phyloP scores from a whole-genome alignment of 2,113 vertebrate species.

The Seriola aureovittata region DNA sequence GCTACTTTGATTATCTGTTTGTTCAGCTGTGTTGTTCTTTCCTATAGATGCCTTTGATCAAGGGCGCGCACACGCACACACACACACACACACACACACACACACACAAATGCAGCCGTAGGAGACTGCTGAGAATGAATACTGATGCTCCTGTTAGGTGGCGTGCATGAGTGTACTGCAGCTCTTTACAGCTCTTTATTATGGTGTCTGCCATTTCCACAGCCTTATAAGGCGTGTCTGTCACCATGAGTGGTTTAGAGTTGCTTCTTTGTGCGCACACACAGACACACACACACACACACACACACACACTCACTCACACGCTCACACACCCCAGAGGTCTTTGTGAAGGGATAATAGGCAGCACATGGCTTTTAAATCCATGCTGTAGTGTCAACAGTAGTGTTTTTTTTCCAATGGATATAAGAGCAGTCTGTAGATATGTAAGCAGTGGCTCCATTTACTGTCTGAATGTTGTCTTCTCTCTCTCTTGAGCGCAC shows the following conservation, averaged over 20 bases:
- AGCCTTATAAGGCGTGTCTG: conserved; percentile 77
- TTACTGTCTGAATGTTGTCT: not conserved
- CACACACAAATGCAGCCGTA: conserved; percentile 2
- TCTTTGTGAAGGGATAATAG: conserved; percentile 60
- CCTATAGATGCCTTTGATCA: conserved; percentile 64
- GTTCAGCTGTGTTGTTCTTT: conserved; percentile 59
- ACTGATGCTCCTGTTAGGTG: conserved; percentile 25
- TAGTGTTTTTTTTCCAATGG: conserved; percentile 22
- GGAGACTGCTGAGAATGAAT: conserved; percentile 26
- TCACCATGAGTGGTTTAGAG: conserved; percentile 43
- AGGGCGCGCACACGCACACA: conserved; percentile 14
- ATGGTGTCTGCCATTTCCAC: conserved; percentile 57
- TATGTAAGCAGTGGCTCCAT: conserved; percentile 23
- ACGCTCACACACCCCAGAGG: conserved; percentile 38
- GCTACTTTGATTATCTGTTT: conserved; percentile 70
- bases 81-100: conserved; percentile 3
- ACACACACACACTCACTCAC: conserved; percentile 31
- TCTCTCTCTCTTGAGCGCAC: not conserved
- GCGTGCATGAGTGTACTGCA: conserved; percentile 31
- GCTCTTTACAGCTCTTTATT: conserved; percentile 42
- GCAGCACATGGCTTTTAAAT: conserved; percentile 64
- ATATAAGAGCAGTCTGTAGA: conserved; percentile 13
- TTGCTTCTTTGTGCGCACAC: conserved; percentile 13
- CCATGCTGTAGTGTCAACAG: conserved; percentile 65
- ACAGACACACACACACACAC: conserved; percentile 43